Percentiles rank a stretch among this genome's conserved stretches.
Evolutionary conservation across 1,140 invertebrate species (phyloP).

Genomic region (Calephelis nemesis): DNA sequence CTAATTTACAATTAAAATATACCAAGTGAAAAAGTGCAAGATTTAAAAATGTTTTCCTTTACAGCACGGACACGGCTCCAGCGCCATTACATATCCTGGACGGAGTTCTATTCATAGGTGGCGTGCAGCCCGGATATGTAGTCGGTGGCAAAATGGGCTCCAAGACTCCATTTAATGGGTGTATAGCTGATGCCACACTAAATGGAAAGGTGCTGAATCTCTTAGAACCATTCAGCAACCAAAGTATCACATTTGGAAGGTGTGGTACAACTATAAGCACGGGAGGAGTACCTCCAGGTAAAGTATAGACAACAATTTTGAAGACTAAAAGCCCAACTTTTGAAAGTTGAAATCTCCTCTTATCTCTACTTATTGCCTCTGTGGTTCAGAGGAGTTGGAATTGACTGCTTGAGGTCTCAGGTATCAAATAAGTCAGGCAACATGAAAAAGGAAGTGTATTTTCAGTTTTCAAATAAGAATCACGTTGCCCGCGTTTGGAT

Average conservation of each 20-base stretch:
- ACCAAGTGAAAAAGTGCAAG: too few species aligned
- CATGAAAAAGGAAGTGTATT: too few species aligned
- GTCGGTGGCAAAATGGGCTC: constrained; percentile 58
- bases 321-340: too few species aligned
- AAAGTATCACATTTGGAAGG: constrained; percentile 60
- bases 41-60: not conserved
- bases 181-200: constrained; percentile 92
- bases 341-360: too few species aligned
- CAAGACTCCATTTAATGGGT: constrained; percentile 85
- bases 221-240: constrained; percentile 54
- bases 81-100: constrained; percentile 81
- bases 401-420: too few species aligned
- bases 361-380: too few species aligned
- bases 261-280: constrained; percentile 58
- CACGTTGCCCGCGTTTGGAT: too few species aligned
- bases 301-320: not conserved
- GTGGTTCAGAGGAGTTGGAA: too few species aligned
- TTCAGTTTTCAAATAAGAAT: too few species aligned
- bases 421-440: too few species aligned
- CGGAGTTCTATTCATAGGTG: constrained; percentile 91
- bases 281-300: constrained; percentile 57
- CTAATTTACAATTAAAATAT: too few species aligned
- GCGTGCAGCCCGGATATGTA: constrained; percentile 83
- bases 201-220: constrained; percentile 91
- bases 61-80: constrained; percentile 79